Percentiles rank a stretch among this genome's conserved stretches.
Evolutionary conservation across 2,888 invertebrate species (phyloP).

Genomic region (Crematogaster levior): DNA sequence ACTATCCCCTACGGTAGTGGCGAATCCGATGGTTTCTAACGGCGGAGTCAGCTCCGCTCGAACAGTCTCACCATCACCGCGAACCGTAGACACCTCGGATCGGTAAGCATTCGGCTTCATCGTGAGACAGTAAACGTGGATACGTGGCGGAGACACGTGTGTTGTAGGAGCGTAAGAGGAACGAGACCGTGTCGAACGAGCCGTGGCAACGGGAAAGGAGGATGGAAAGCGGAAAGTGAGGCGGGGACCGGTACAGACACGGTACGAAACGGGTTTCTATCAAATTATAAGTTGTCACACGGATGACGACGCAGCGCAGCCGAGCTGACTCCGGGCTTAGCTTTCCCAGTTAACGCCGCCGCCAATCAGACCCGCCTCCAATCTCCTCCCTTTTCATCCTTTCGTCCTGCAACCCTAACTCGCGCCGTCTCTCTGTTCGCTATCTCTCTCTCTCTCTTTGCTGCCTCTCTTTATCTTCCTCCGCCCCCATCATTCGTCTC

Average conservation of each 20-base stretch:
- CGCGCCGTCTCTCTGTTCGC: conserved; percentile 53
- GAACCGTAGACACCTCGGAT: conserved; percentile 52
- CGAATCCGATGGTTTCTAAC: conserved; percentile 11
- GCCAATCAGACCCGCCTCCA: conserved; percentile 76
- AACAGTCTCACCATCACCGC: conserved; percentile 50
- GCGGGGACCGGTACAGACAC: conserved; percentile 66
- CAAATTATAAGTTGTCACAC: conserved; percentile 83
- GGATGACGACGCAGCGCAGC: conserved; percentile 78
- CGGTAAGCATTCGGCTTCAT: conserved; percentile 32
- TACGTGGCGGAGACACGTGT: conserved; percentile 26
- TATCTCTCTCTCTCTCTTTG: conserved; percentile 32
- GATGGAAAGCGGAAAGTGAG: conserved; percentile 55
- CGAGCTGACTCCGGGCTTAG: conserved; percentile 74
- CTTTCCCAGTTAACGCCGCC: conserved; percentile 80
- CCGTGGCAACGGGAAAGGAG: conserved; percentile 30
- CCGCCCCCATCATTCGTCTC: conserved; percentile 48
- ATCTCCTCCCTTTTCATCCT: conserved; percentile 50
- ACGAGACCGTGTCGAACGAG: conserved; percentile 8
- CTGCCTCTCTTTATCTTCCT: conserved; percentile 45
- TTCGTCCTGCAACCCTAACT: conserved; percentile 52
- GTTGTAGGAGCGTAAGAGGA: conserved; percentile 25
- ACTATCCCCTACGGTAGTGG: conserved; percentile 57
- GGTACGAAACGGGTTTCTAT: conserved; percentile 77
- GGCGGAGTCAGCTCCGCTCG: conserved; percentile 18
- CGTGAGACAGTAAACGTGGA: conserved; percentile 1